Conservation (phyloP, 2,888 invertebrate genomes). For the Lepidocyrtoides sp. region DNA sequence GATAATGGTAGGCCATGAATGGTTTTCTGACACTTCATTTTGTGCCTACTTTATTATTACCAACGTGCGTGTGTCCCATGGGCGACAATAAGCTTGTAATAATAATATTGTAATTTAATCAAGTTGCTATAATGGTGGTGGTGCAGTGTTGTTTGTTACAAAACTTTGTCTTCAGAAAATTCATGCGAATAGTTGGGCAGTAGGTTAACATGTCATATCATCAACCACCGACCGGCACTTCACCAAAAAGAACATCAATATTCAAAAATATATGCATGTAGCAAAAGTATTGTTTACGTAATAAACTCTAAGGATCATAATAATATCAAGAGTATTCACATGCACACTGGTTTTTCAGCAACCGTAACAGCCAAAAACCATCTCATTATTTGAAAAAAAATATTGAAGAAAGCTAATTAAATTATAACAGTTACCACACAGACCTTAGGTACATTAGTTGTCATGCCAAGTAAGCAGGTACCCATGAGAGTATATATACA, state of each 20-base stretch:
- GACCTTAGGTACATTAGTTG: neutral
- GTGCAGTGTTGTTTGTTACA: neutral
- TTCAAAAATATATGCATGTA: neutral
- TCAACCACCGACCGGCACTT: neutral
- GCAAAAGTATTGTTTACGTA: neutral
- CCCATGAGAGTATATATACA: neutral
- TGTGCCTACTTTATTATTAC: neutral
- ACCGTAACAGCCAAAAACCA: neutral
- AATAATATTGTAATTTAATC: neutral
- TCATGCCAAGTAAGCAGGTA: neutral
- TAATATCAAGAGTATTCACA: neutral
- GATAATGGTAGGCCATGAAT: neutral
- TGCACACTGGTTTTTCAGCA: neutral
- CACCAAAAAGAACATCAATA: constrained; percentile 2
- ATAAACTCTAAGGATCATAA: neutral
- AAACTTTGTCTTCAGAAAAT: constrained; percentile 15
- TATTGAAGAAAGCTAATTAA: constrained; percentile 45
- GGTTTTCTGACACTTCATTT: constrained; percentile 28
- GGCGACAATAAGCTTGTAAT: constrained; percentile 23
- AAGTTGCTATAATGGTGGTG: neutral
- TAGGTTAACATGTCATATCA: neutral
- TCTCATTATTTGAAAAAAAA: neutral
- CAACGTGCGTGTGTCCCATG: constrained; percentile 7
- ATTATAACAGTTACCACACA: constrained; percentile 7
- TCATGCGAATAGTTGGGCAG: neutral